These are phyloP conservation scores for Vesta saturnalis DNA, from an alignment of 2,888 invertebrate genomes.

Conservation along the genomic window DNA sequence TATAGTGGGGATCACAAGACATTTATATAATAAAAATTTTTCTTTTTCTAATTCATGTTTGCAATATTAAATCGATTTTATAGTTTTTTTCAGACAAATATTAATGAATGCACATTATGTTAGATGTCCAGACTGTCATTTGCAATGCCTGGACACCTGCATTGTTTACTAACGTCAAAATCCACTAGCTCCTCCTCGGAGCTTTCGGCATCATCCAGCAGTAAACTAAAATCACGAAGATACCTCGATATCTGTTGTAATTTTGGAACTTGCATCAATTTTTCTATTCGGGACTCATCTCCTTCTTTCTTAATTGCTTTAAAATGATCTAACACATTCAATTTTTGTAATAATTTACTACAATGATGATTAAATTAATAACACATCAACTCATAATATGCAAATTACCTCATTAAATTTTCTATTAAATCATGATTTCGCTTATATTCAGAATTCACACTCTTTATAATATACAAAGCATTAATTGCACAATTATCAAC, in stretches of 20 bases:
- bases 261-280: constrained; percentile 17
- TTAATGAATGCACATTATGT: neutral
- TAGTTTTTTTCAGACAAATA: too few species aligned
- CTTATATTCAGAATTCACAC: constrained; percentile 20
- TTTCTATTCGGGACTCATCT: neutral
- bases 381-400: neutral
- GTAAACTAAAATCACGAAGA: constrained; percentile 30
- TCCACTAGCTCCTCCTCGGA: constrained; percentile 27
- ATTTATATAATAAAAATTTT: too few species aligned
- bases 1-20: too few species aligned
- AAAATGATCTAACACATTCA: constrained; percentile 21
- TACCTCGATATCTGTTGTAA: constrained; percentile 18
- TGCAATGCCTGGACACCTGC: too few species aligned
- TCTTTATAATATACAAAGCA: constrained; percentile 20
- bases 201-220: constrained; percentile 30
- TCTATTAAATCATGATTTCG: constrained; percentile 17
- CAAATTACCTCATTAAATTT: constrained; percentile 29
- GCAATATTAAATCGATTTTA: too few species aligned
- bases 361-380: constrained; percentile 9
- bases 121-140: too few species aligned
- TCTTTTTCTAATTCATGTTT: too few species aligned
- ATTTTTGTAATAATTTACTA: constrained; percentile 21
- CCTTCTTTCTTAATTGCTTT: constrained; percentile 12
- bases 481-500: constrained; percentile 23
- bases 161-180: constrained; percentile 10